Base-by-base conservation (phyloP, 2,113 vertebrate species). In the Deroptyus accipitrinus region DNA sequence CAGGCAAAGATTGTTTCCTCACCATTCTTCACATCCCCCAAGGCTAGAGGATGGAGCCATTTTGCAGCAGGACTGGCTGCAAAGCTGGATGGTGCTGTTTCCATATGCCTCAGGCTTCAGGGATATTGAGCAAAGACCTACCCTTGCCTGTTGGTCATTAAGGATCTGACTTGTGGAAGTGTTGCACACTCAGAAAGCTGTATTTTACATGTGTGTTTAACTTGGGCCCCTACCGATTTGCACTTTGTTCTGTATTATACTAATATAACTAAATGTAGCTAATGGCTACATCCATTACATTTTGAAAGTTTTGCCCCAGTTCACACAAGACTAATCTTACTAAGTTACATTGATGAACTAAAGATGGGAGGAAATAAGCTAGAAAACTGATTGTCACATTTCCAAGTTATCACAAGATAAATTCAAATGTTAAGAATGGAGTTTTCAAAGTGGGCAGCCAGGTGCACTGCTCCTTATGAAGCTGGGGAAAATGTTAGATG, bases 81-180 rank as follows among this genome's bases (percentile, higher is more conserved):
- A 81, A 83, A 93, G 33, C 11, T 69, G 88, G 31, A 64, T 54
- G 64, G 2, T 78, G 17, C 35, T 75, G 44, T 35, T 81, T 86
- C 57, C 1, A 0, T 20, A 6, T 15, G 6, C 17, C 51, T 79
- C 5, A 10, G 11, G 8, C 28, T 68, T 88, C 0, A 0, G 24
- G 17, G 27, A 9, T 74, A 4, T 2, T 0, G 13, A 59, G 28
- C 31, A 76, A 66, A 77, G 57, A 48, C 13, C 35, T 87, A 9
- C 7, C 22, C 8, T 20, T 12, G 51, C 35, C 41, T 70, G 7
- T 1, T 80, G 63, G 33, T 37, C 30, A 3, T 31, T 48, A 42
- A 8, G 6, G 17, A 31, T 20, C 57, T 66, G 35, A 20, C 24
- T 23, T 46, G 19, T 17, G 37, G 42, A 83, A 69, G 18, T 48